phyloP scores from a whole-genome alignment of 2,797 vertebrate genomes.

The Sternarchorhynchus goeldii region DNA sequence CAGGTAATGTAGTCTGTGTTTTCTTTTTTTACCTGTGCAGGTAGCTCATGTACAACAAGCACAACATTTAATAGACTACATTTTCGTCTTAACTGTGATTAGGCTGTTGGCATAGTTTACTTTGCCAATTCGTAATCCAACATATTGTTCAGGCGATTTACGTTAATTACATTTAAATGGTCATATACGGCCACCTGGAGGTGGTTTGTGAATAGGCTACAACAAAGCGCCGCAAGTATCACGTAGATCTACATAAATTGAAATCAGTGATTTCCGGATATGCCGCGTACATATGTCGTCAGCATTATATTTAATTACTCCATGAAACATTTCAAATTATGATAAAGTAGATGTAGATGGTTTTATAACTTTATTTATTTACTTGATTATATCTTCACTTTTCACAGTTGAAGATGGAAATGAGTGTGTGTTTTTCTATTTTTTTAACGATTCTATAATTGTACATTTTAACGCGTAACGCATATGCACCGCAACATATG shows the following conservation, averaged over 20 bases:
- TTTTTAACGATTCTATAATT: not conserved
- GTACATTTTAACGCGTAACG: not conserved
- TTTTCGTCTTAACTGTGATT: constrained; percentile 24
- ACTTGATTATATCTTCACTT: too few species aligned
- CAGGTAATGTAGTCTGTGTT: not conserved
- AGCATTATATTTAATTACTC: too few species aligned
- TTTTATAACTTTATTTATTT: too few species aligned
- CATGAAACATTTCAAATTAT: too few species aligned
- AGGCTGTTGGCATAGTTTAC: not conserved
- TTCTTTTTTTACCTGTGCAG: not conserved
- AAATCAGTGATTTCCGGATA: too few species aligned
- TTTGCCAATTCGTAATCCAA: constrained; percentile 50
- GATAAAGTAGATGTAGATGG: too few species aligned
- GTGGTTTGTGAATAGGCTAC: not conserved
- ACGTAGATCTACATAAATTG: not conserved
- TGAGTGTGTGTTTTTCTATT: too few species aligned
- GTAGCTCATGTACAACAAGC: not conserved
- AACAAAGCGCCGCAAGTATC: not conserved
- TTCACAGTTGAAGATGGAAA: too few species aligned
- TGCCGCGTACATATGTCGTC: too few species aligned
- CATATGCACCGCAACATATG: not conserved
- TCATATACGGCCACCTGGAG: constrained; percentile 61
- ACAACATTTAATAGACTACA: constrained; percentile 32
- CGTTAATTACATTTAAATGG: constrained; percentile 8
- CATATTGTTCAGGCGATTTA: not conserved